These are phyloP conservation scores for Poecilus cupreus DNA, from an alignment of 2,888 invertebrate species.

Conservation along the genomic window DNA sequence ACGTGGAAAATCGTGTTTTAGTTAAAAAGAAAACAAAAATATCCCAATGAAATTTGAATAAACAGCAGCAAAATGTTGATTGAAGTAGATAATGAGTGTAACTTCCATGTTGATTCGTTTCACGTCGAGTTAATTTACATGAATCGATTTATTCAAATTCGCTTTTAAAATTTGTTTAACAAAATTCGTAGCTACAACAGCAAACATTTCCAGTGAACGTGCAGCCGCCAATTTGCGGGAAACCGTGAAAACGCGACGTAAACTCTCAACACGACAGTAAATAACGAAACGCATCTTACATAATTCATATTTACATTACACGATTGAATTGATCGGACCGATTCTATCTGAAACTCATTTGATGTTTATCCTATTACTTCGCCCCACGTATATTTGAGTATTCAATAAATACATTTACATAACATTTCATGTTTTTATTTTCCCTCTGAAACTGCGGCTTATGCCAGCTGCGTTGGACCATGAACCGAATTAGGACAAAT, in stretches of 20 bases:
- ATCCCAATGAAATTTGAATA: background rate
- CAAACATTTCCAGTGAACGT: background rate
- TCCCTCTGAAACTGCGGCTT: slow-evolving; percentile 38
- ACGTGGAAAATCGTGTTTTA: background rate
- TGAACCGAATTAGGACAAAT: slow-evolving; percentile 59
- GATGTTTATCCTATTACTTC: slow-evolving; percentile 63
- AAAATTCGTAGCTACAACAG: background rate
- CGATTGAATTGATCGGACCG: slow-evolving; percentile 63
- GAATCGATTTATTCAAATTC: slow-evolving; percentile 38
- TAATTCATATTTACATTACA: slow-evolving; percentile 63
- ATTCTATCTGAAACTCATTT: slow-evolving; percentile 64
- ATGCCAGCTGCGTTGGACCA: slow-evolving; percentile 6
- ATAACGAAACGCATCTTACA: slow-evolving; percentile 60
- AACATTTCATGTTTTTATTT: slow-evolving; percentile 61
- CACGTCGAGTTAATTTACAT: slow-evolving; percentile 33
- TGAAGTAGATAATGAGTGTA: slow-evolving; percentile 38
- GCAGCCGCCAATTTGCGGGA: slow-evolving; percentile 8
- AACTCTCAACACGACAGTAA: slow-evolving; percentile 4
- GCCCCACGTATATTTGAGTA: slow-evolving; percentile 54
- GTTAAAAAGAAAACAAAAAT: slow-evolving; percentile 23
- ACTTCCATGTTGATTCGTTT: slow-evolving; percentile 36
- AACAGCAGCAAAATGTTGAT: slow-evolving; percentile 27
- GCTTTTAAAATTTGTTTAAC: slow-evolving; percentile 37
- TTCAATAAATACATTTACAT: slow-evolving; percentile 62
- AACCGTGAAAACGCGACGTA: background rate